Base-by-base conservation (phyloP, 2,797 vertebrate species). In the Anguilla megastoma region DNA sequence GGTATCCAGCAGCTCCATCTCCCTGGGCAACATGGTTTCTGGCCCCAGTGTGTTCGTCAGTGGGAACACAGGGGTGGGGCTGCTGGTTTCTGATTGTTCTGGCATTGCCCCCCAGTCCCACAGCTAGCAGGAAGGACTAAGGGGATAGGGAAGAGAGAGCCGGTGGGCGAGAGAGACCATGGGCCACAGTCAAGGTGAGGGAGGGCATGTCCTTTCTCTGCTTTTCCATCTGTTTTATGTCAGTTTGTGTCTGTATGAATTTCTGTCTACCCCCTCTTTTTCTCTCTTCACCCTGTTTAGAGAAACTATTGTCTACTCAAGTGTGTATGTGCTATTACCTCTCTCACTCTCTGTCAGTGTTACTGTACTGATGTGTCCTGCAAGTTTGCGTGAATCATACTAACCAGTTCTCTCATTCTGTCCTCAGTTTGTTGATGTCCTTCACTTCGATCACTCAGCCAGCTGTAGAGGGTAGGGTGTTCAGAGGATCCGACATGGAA, bases 21-120 rank as follows among this genome's bases (percentile, higher is more conserved):
- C 94, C 91, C 95, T 96, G 30, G 95, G 95, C 94, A 96, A 93
- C 95, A 95, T 96, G 95, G 96, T 94, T 91, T 91, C 95, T 0
- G 93, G 95, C 0, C 94, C 95, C 5, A 94, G 95, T 0, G 93
- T 96, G 66, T 96, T 96, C 0, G 94, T 96, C 52, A 95, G 94
- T 2, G 93, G 95, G 0, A 95, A 95, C 89, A 92, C 95, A 0
- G 95, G 95, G 91, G 95, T 96, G 92, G 96, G 96, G 89, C 94
- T 96, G 92, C 95, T 96, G 0, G 96, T 96, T 90, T 96, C 96
- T 16, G 95, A 97, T 95, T 96, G 96, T 93, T 96, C 96, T 60
- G 95, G 96, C 93, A 96, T 96, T 0, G 95, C 95, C 0, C 94
- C 95, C 1, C 96, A 96, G 91, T 87, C 93, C 79, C 96, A 96